Evolutionary conservation across 2,888 invertebrate species (phyloP).

Genomic region (Orchesella flavescens): DNA sequence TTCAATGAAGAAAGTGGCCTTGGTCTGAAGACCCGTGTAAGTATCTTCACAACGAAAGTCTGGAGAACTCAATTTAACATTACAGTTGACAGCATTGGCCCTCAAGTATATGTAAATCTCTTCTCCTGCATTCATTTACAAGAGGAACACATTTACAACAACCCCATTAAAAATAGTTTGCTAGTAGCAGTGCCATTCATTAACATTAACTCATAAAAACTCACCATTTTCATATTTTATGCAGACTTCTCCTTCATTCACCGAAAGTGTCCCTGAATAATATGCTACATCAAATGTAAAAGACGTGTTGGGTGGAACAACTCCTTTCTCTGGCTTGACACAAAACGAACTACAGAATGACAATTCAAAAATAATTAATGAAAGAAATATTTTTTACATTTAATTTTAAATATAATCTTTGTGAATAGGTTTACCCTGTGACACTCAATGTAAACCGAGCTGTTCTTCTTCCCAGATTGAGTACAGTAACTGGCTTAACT

Average conservation of each 20-base stretch:
- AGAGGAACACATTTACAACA: background rate
- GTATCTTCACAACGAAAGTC: conserved; percentile 60
- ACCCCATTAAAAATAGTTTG: background rate
- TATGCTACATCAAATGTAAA: conserved; percentile 65
- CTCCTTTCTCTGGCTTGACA: conserved; percentile 66
- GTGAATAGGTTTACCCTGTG: conserved; percentile 50
- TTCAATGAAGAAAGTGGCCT: conserved; percentile 41
- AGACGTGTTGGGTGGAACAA: conserved; percentile 59
- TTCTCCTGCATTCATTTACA: conserved; percentile 47
- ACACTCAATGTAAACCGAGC: conserved; percentile 61
- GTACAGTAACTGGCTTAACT: conserved; percentile 48
- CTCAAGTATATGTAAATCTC: conserved; percentile 49
- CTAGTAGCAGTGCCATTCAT: no score
- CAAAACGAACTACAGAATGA: conserved; percentile 60
- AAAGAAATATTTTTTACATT: background rate
- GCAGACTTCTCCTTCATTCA: conserved; percentile 60
- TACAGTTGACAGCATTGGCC: conserved; percentile 45
- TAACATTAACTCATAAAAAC: no score
- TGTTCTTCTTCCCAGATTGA: conserved; percentile 63
- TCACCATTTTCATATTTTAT: conserved; percentile 70
- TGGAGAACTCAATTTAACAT: conserved; percentile 37
- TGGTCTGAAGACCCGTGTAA: conserved; percentile 58
- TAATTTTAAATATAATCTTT: background rate
- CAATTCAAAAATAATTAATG: no score
- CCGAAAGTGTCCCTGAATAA: conserved; percentile 36